A percentile compares a stretch with the other conserved stretches of the same genome.
Conservation (phyloP, 2,888 invertebrate genomes). For the Torymus tubicola region DNA sequence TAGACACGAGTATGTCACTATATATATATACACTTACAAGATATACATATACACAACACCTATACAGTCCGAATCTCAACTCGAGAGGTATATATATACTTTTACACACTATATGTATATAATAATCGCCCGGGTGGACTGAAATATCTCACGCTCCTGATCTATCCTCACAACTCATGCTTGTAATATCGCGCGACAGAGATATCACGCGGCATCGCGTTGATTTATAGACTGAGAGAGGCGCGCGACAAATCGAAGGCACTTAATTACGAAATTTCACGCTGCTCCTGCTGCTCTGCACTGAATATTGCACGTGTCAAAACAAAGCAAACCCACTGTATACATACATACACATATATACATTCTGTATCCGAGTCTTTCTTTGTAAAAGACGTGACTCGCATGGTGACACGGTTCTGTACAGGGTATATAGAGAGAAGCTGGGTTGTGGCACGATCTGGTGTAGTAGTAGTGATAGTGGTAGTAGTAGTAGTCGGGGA, state of each 20-base stretch:
- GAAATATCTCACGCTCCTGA: constrained; percentile 34
- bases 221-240: constrained; percentile 56
- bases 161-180: constrained; percentile 49
- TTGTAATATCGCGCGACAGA: constrained; percentile 23
- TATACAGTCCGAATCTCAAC: too few species aligned
- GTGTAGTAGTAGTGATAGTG: too few species aligned
- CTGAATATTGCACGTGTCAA: constrained; percentile 53
- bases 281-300: background rate
- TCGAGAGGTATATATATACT: too few species aligned
- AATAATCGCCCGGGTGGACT: too few species aligned
- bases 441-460: constrained; percentile 35
- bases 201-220: constrained; percentile 48
- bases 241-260: constrained; percentile 57
- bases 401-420: constrained; percentile 50
- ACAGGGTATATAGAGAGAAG: constrained; percentile 4
- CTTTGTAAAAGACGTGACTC: constrained; percentile 40
- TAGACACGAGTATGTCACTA: too few species aligned
- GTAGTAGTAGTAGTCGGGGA: background rate
- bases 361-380: background rate
- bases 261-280: constrained; percentile 58
- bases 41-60: too few species aligned
- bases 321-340: constrained; percentile 53
- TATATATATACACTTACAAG: too few species aligned
- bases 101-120: too few species aligned
- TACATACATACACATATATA: background rate